A percentile compares a stretch with the other conserved stretches of the same genome.
These are phyloP conservation scores for Melieria picta DNA, from an alignment of 2,888 invertebrate species.

Conservation along the genomic window DNA sequence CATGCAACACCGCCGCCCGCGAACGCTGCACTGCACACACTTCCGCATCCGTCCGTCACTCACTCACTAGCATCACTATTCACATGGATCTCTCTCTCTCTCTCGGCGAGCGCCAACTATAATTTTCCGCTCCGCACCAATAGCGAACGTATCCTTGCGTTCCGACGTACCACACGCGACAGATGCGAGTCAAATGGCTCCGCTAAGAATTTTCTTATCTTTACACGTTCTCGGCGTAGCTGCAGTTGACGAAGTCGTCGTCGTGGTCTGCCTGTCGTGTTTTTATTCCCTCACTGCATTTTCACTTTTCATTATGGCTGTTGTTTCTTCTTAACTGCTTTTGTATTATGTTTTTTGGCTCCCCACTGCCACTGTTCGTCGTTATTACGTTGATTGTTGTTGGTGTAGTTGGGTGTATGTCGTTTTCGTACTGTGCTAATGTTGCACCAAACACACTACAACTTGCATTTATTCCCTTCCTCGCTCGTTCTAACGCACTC, in stretches of 20 bases:
- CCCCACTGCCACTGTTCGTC: background rate
- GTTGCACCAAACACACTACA: constrained; percentile 1
- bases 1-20: too few relatives aligned
- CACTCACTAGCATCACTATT: too few relatives aligned
- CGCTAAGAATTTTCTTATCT: constrained; percentile 23
- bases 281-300: background rate
- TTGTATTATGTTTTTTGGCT: background rate
- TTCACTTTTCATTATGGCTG: background rate
- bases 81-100: too few relatives aligned
- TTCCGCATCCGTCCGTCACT: too few relatives aligned
- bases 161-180: constrained; percentile 20
- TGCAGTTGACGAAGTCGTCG: constrained; percentile 4
- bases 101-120: background rate
- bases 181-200: constrained; percentile 13
- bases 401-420: background rate
- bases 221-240: constrained; percentile 10
- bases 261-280: too few relatives aligned
- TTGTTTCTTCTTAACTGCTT: constrained; percentile 4
- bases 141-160: constrained; percentile 22
- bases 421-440: background rate
- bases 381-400: background rate
- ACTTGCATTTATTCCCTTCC: background rate
- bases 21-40: too few relatives aligned
- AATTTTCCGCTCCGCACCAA: background rate
- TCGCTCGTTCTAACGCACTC: background rate